Percentiles rank a stretch among this genome's conserved stretches.
These are phyloP conservation scores for Ptilodon capucinus DNA, from an alignment of 2,888 invertebrate genomes.

Conservation along the genomic window DNA sequence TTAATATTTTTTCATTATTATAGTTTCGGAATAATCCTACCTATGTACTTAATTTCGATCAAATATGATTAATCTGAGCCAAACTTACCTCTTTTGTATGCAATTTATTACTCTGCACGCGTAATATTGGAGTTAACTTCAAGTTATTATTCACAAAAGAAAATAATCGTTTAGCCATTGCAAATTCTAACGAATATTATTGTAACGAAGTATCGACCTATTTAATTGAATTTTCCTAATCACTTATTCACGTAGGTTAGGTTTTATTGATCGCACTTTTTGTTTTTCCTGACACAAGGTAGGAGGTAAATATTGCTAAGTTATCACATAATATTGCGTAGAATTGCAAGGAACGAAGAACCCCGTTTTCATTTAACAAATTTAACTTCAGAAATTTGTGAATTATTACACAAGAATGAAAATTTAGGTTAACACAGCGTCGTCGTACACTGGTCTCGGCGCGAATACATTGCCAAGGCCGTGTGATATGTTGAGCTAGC, in stretches of 20 bases:
- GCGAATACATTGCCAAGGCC: neutral
- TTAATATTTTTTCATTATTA: no score
- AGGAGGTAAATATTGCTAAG: no score
- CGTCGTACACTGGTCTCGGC: neutral
- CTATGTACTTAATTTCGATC: no score
- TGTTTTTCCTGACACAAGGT: constrained; percentile 1
- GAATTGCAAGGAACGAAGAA: neutral
- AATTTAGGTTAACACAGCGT: neutral
- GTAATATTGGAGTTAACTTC: constrained; percentile 2
- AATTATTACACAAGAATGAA: neutral
- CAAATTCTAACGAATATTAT: constrained; percentile 1
- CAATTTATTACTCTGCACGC: constrained; percentile 30
- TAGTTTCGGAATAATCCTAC: no score
- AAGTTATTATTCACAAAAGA: constrained; percentile 38
- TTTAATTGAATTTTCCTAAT: neutral
- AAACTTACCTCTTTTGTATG: constrained; percentile 48
- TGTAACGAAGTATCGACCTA: neutral
- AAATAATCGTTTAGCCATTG: constrained; percentile 51
- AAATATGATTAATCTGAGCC: no score
- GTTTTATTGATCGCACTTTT: constrained; percentile 1
- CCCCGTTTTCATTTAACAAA: neutral
- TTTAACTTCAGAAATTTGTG: neutral
- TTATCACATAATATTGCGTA: neutral
- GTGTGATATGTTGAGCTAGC: no score
- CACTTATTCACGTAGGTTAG: neutral